Conservation (phyloP, 2,888 invertebrate genomes). For the Agrochola circellaris region DNA sequence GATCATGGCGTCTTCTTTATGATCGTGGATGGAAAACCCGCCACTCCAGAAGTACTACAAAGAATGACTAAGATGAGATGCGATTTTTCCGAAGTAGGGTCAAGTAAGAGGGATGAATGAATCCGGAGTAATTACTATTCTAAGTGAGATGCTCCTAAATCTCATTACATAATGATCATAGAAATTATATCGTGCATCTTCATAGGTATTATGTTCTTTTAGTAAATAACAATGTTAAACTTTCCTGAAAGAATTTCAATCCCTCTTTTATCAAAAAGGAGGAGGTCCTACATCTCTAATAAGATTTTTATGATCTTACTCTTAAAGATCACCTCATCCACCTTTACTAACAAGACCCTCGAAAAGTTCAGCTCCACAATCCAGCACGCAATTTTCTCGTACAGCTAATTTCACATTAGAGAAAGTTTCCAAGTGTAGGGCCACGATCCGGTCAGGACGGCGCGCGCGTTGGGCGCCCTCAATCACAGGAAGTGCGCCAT, state of each 20-base stretch:
- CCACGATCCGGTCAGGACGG: conserved; percentile 66
- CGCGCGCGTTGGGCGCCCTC: conserved; percentile 78
- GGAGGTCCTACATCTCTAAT: not conserved
- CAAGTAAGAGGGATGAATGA: not conserved
- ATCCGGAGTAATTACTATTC: not conserved
- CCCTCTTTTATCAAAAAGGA: not conserved
- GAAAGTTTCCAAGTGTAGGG: conserved; percentile 66
- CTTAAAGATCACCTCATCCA: conserved; percentile 24
- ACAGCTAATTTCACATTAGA: conserved; percentile 70
- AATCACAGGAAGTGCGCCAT: conserved; percentile 91
- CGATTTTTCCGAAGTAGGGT: conserved; percentile 2
- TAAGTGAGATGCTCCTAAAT: not conserved
- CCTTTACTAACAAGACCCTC: conserved; percentile 42
- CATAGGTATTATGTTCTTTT: not conserved
- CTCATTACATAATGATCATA: not conserved
- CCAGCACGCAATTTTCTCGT: conserved; percentile 63
- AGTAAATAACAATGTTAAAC: not conserved
- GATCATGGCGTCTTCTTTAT: not conserved
- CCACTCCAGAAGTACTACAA: not conserved
- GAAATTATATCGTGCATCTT: not conserved
- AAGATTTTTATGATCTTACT: conserved; percentile 1
- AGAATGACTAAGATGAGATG: not conserved
- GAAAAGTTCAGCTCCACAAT: conserved; percentile 40
- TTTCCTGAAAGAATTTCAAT: not conserved
- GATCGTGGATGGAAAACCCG: not conserved